phyloP scores from a whole-genome alignment of 2,888 invertebrate genomes.

The Tipula unca region DNA sequence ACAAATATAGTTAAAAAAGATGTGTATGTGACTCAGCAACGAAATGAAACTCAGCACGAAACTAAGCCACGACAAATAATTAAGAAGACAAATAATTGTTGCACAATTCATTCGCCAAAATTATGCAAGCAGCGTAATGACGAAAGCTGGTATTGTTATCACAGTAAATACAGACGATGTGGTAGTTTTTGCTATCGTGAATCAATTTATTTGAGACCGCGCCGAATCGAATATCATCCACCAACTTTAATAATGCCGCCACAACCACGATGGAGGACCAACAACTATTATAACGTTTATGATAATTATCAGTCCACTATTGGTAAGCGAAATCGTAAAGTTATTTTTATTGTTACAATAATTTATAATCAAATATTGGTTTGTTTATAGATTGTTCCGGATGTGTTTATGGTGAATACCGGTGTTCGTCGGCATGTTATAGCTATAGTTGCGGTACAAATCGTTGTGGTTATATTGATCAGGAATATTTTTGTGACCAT shows the following conservation, averaged over 20 bases:
- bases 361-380: too few species aligned
- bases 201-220: background rate
- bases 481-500: background rate
- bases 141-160: background rate
- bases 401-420: background rate
- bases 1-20: background rate
- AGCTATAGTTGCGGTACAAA: background rate
- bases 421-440: background rate
- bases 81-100: background rate
- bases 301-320: background rate
- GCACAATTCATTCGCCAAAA: background rate
- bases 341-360: too few species aligned
- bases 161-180: background rate
- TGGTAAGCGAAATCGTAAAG: background rate
- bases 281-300: background rate
- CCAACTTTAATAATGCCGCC: background rate
- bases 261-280: background rate
- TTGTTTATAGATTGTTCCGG: conserved; percentile 8
- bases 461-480: background rate
- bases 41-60: background rate
- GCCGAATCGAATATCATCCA: background rate
- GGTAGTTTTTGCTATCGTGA: background rate
- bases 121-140: background rate
- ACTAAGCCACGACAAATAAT: background rate
- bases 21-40: background rate